Percentiles rank a stretch among this genome's conserved stretches.
Evolutionary conservation across 2,113 vertebrate genomes (phyloP).

Genomic region (Polypterus bichir): DNA sequence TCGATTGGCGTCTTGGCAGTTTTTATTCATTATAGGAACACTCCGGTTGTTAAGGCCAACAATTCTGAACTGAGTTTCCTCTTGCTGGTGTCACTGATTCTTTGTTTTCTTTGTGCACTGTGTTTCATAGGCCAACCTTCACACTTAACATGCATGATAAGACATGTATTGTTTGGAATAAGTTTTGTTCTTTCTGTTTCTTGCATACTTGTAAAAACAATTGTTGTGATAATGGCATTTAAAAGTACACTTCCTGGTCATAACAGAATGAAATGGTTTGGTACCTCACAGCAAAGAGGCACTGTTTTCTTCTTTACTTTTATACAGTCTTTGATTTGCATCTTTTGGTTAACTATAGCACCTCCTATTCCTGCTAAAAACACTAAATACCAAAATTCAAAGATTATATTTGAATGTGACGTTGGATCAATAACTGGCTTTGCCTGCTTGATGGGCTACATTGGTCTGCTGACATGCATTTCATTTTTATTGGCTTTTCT

Average conservation of each 20-base stretch:
- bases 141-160: slow-evolving; percentile 1
- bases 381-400: background rate
- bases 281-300: background rate
- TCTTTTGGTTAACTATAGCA: background rate
- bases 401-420: slow-evolving; percentile 9
- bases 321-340: slow-evolving; percentile 1
- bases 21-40: slow-evolving; percentile 16
- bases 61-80: background rate
- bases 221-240: slow-evolving; percentile 11
- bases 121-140: slow-evolving; percentile 6
- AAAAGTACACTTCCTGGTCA: slow-evolving; percentile 3
- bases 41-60: slow-evolving; percentile 18
- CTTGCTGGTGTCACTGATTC: background rate
- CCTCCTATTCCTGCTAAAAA: background rate
- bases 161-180: slow-evolving; percentile 7
- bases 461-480: slow-evolving; percentile 7
- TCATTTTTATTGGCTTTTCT: slow-evolving; percentile 10
- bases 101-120: slow-evolving; percentile 5
- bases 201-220: slow-evolving; percentile 17
- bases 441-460: background rate
- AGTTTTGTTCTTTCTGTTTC: slow-evolving; percentile 11
- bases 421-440: background rate
- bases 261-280: slow-evolving; percentile 1
- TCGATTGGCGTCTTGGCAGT: slow-evolving; percentile 7
- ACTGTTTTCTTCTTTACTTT: background rate